Evolutionary conservation across 2,797 vertebrate genomes (phyloP), one percentile per base, ranked within the genome.

Genomic region (Antennarius maculatus): DNA sequence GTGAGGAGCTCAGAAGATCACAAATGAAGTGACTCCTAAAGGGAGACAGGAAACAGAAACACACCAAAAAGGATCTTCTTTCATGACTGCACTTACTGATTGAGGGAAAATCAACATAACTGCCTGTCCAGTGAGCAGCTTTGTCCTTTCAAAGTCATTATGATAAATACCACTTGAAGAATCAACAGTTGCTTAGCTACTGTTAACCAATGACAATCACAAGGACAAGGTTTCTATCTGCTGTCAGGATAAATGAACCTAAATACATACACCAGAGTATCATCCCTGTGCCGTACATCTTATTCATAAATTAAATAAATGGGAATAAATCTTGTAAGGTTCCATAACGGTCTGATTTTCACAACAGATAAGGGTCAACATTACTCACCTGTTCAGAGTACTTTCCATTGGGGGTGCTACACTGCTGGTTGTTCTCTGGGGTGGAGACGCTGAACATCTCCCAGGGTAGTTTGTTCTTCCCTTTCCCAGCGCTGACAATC

Each of bases 381-480:
- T 17, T 17, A 17, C 88, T 69, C 75, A 94, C 94, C 93, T 92
- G 90, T 54, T 92, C 88, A 58, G 78, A 81, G 66, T 60, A 74
- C 76, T 89, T 92, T 28, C 86, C 51, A 11, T 74, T 81, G 2
- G 84, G 73, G 34, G 86, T 66, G 41, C 61, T 83, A 71, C 23
- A 77, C 37, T 85, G 90, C 8, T 84, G 76, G 41, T 86, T 79
- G 0, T 77, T 84, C 61, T 92, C 93, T 15, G 71, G 4, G 49
- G 79, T 84, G 13, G 87, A 90, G 31, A 89, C 76, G 15, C 41
- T 87, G 0, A 92, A 86, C 15, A 77, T 93, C 80, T 97, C 96
- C 98, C 98, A 99, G 0, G 97, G 98, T 59, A 99, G 93, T 71
- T 96, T 97, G 90, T 91, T 95, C 77, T 95, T 99, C 5, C 94